Evolutionary conservation across 2,888 invertebrate species (phyloP), one percentile per base, ranked within the genome.

Genomic region (Drosophila lacicola): DNA sequence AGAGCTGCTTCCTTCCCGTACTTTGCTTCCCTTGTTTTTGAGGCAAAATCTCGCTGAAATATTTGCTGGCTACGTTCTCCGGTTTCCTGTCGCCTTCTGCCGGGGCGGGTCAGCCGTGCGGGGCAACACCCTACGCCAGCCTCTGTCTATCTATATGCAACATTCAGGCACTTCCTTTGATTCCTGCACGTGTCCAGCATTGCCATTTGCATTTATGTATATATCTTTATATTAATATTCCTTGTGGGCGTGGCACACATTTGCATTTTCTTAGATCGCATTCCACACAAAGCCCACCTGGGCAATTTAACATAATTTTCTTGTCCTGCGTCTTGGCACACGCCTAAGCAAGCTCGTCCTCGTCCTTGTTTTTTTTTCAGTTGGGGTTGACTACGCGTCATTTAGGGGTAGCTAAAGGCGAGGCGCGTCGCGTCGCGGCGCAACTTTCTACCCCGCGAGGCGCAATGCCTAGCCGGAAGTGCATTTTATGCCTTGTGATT

Each of bases 401-500:
- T 36, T 60, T 68, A 53, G 77, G 84, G 77, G 67, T 72, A 63
- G 76, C 65, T 34, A 33, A 54, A 41, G 25, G 45, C 21, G 50
- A 13, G 39, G 41, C 53, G 37, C 42, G 64, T 25, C 58, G 44
- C 41, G 50, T 25, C 58, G 44, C 41, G 50, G 45, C 60, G 68
- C 67, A 63, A 66, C 64, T 71, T 78, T 44, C 54, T 57, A 66
- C 68, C 57, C 68, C 63, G 60, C 57, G 54, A 44, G 17, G 17
- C 41, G 34, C 51, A 29, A 21, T 14, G 39, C 37, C 33, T 17
- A 13, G 44, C 57, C 89, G 85, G 85, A 86, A 86, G 82, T 88
- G 89, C 88, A 86, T 89, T 85, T 89, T 79, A 85, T 75, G 82
- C 73, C 85, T 74, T 62, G 45, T 77, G 77, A 82, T 80, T 87